Evolutionary conservation across 2,888 invertebrate genomes (phyloP), one percentile per base, ranked within the genome.

Genomic region (Plebejus melissa): DNA sequence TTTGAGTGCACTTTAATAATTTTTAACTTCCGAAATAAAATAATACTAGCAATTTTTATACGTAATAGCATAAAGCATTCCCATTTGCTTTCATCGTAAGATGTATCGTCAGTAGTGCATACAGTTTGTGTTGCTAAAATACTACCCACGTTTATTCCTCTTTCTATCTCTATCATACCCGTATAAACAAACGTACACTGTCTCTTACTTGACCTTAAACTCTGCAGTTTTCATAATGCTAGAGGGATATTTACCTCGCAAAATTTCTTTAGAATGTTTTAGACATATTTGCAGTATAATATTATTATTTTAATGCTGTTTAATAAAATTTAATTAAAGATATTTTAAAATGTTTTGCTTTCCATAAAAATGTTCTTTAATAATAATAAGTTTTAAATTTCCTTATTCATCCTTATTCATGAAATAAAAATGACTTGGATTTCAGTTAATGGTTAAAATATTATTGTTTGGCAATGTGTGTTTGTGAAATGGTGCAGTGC

Each of bases 141-240:
- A 72, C 72, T 54, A 50, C 72, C 72, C 72, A 72, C 72, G 72
- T 54, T 28, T 41, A 16, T 54, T 83, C 83, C 77, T 81, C 74
- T 76, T 76, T 78, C 75, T 80, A 77, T 88, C 86, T 87, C 87
- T 84, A 83, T 87, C 84, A 83, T 78, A 76, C 82, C 78, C 78
- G 79, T 78, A 78, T 77, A 75, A 80, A 78, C 78, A 54, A 77
- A 77, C 77, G 80, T 82, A 75, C 80, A 80, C 81, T 78, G 79
- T 89, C 88, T 82, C 83, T 85, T 84, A 87, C 85, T 82, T 90
- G 90, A 91, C 90, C 90, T 91, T 90, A 90, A 90, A 90, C 89
- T 87, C 83, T 82, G 82, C 83, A 82, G 83, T 83, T 83, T 83
- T 85, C 81, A 81, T 80, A 77, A 77, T 78, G 78, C 76, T 79